Percentiles rank a stretch among this genome's conserved stretches.
Evolutionary conservation across 30 jellyfish, hydroid and myxozoan genomes (phyloP).

Genomic region (Pseudorhiza aurosa): DNA sequence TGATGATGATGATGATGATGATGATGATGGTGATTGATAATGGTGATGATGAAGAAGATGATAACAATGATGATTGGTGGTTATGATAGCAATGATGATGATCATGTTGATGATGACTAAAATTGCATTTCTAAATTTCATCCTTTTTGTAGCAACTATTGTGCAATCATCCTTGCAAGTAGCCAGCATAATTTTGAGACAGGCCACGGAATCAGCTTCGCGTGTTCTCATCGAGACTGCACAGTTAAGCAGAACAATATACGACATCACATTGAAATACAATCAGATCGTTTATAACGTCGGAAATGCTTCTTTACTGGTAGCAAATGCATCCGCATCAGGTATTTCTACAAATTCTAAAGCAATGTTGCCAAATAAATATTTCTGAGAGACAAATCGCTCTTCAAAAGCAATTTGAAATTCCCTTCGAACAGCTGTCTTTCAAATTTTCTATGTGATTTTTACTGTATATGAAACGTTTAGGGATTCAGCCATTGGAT

Average conservation of each 20-base stretch:
- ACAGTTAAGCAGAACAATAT: conserved; percentile 44
- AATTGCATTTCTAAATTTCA: too few relatives aligned
- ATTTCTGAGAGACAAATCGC: too few relatives aligned
- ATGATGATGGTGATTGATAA: background rate
- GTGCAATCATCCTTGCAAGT: conserved; percentile 92
- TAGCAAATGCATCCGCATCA: conserved; percentile 65
- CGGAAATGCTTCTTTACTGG: conserved; percentile 66
- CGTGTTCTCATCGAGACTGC: conserved; percentile 66
- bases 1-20: background rate
- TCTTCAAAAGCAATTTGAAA: too few relatives aligned
- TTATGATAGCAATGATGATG: too few relatives aligned
- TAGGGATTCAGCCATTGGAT: too few relatives aligned
- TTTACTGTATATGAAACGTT: too few relatives aligned
- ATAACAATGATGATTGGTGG: background rate
- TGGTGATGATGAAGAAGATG: background rate
- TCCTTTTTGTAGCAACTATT: conserved; percentile 64
- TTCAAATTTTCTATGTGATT: too few relatives aligned
- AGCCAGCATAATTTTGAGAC: conserved; percentile 71
- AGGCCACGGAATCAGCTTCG: conserved; percentile 77
- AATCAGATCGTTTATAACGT: conserved; percentile 66
- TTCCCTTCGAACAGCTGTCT: too few relatives aligned
- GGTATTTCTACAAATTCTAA: conserved; percentile 72
- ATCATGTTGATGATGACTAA: too few relatives aligned
- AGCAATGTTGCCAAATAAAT: too few relatives aligned
- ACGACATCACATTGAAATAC: conserved; percentile 62